Evolutionary conservation across 2,113 vertebrate genomes (phyloP), one percentile per base, ranked within the genome.

Genomic region (Machaerirhynchus nigripectus): DNA sequence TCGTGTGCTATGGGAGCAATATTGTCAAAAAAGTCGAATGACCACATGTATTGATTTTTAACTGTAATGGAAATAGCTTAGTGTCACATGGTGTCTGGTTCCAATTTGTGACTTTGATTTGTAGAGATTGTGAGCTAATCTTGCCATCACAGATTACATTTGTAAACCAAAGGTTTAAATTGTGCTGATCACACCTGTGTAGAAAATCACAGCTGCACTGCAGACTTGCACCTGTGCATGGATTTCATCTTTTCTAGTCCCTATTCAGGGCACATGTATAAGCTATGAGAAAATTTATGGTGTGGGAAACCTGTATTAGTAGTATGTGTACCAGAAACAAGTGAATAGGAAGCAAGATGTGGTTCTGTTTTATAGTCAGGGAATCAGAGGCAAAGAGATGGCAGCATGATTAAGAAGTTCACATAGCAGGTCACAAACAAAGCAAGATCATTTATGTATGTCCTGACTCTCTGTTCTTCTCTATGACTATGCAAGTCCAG

Each of bases 81-180:
- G 55, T 84, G 50, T 96, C 33, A 5, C 63, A 84, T 84, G 63
- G 55, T 91, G 46, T 89, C 91, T 97, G 95, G 69, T 74, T 97
- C 95, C 60, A 88, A 52, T 95, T 90, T 97, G 79, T 90, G 93
- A 81, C 71, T 96, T 92, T 96, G 90, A 96, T 96, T 81, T 95
- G 91, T 88, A 74, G 85, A 76, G 79, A 94, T 84, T 95, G 90
- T 94, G 85, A 96, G 84, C 96, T 95, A 94, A 94, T 95, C 93
- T 95, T 13, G 22, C 87, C 85, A 90, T 96, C 83, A 47, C 47
- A 93, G 84, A 63, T 94, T 91, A 87, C 79, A 88, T 94, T 95
- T 96, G 92, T 96, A 93, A 95, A 96, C 46, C 19, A 37, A 91
- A 96, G 56, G 93, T 92, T 95, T 94, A 77, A 79, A 94, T 65